Percentiles rank a stretch among this genome's conserved stretches.
phyloP scores from a whole-genome alignment of 2,113 vertebrate species.

The Micromys minutus region DNA sequence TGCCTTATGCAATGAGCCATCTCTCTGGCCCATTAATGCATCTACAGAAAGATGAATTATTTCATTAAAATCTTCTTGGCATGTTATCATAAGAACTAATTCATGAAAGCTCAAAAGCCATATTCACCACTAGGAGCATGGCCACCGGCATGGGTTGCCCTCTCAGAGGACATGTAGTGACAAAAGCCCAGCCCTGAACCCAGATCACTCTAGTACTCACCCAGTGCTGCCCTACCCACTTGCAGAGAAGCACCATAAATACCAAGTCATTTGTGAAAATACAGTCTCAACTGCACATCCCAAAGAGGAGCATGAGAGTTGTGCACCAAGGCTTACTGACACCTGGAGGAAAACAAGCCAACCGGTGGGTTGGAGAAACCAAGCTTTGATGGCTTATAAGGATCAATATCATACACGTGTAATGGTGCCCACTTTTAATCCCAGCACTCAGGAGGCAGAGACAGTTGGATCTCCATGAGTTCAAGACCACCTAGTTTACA shows the following conservation, averaged over 20 bases:
- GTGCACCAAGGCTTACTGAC: not conserved
- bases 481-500: not conserved
- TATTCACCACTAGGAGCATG: not conserved
- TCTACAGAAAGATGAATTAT: constrained; percentile 2
- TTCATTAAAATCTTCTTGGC: not conserved
- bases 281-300: not conserved
- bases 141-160: not conserved
- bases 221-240: not conserved
- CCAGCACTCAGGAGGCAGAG: no score
- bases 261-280: not conserved
- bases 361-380: not conserved
- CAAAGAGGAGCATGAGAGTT: not conserved
- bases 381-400: not conserved
- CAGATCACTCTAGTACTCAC: not conserved
- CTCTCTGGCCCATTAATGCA: not conserved
- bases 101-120: not conserved
- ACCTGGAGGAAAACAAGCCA: not conserved
- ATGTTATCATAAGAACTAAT: not conserved
- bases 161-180: not conserved
- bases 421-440: not conserved
- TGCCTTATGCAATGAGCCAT: not conserved
- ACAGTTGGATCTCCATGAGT: not conserved
- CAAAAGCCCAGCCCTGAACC: not conserved
- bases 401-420: not conserved
- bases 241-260: not conserved